Percentiles rank a stretch among this genome's conserved stretches.
Conservation (phyloP, 1,140 invertebrate species). For the Eriosoma lanigerum region DNA sequence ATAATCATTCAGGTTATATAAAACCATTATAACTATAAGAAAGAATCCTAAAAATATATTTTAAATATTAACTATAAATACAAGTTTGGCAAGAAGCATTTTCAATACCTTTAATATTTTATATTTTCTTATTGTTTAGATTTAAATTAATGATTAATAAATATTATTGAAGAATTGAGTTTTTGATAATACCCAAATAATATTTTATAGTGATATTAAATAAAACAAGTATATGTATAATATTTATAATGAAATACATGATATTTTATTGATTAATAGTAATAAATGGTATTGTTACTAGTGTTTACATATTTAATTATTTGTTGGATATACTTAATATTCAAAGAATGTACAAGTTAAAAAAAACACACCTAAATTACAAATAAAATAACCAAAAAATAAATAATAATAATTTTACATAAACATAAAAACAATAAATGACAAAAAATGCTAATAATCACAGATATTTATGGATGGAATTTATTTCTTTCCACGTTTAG, state of each 20-base stretch:
- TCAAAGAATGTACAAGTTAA: neutral
- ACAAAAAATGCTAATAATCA: constrained; percentile 39
- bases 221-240: neutral
- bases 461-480: constrained; percentile 45
- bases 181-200: neutral
- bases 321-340: neutral
- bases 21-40: no score
- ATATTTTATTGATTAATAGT: neutral
- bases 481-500: constrained; percentile 31
- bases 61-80: neutral
- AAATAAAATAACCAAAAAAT: neutral
- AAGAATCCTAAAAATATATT: no score
- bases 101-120: neutral
- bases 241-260: neutral
- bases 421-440: constrained; percentile 28
- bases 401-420: constrained; percentile 13
- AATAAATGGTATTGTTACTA: neutral
- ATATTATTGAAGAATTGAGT: neutral
- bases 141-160: neutral
- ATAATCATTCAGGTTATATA: no score
- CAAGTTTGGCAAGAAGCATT: neutral
- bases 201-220: neutral
- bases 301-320: neutral
- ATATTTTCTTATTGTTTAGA: neutral
- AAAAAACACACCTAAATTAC: neutral